Conservation (phyloP, 2,797 vertebrate genomes). For the Sylvia borin region DNA sequence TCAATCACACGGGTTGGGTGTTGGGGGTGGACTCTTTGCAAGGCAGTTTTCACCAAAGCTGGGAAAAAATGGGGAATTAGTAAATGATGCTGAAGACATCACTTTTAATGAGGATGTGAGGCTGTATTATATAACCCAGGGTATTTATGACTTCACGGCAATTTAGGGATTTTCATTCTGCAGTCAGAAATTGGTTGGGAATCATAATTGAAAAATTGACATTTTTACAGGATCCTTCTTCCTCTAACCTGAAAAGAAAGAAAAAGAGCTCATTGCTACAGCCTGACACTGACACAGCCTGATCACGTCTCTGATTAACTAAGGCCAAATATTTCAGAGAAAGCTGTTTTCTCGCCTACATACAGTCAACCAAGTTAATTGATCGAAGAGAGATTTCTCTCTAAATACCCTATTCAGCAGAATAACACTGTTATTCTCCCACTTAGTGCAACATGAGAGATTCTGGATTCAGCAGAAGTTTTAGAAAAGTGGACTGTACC, state of each 20-base stretch:
- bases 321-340: neutral
- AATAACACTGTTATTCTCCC: neutral
- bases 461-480: neutral
- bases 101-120: slow-evolving; percentile 1
- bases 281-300: neutral
- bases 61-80: neutral
- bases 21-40: neutral
- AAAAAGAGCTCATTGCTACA: neutral
- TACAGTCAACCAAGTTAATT: neutral
- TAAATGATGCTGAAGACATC: neutral
- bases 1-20: neutral
- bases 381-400: neutral
- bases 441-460: neutral
- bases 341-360: neutral
- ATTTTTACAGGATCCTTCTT: neutral
- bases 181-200: neutral
- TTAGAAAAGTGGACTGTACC: neutral
- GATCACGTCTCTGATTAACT: neutral
- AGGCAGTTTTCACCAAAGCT: slow-evolving; percentile 4
- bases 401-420: neutral
- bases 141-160: neutral
- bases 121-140: slow-evolving; percentile 1
- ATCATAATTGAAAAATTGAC: neutral
- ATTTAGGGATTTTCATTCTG: neutral
- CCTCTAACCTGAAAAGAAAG: neutral